phyloP scores from a whole-genome alignment of 2,888 invertebrate genomes.

The Reticulitermes lucifugus region DNA sequence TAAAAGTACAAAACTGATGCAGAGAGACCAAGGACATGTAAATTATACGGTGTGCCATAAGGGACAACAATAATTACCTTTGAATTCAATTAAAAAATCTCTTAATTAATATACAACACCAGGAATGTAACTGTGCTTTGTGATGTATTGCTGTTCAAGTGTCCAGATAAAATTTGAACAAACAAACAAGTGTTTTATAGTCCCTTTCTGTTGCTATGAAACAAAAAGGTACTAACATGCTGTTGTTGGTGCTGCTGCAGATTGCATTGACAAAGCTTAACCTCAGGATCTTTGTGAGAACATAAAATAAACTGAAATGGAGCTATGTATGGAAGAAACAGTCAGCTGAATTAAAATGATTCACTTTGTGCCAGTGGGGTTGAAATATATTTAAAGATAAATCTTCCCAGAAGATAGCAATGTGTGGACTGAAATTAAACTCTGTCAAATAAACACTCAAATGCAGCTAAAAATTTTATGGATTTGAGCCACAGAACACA shows the following conservation, averaged over 20 bases:
- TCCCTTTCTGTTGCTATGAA: background rate
- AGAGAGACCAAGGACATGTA: no score
- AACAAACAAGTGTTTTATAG: constrained; percentile 29
- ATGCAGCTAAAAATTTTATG: background rate
- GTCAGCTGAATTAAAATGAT: background rate
- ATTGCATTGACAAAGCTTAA: background rate
- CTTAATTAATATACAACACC: background rate
- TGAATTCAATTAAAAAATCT: background rate
- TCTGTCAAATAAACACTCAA: background rate
- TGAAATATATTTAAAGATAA: background rate
- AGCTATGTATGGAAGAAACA: background rate
- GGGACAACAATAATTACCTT: no score
- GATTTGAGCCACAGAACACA: background rate
- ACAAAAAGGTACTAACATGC: background rate
- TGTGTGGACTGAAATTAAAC: background rate
- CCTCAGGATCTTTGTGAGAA: background rate
- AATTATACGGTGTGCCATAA: no score
- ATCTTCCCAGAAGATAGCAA: background rate
- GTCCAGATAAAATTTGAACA: constrained; percentile 17
- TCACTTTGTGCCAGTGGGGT: background rate
- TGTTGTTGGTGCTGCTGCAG: background rate
- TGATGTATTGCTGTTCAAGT: constrained; percentile 35
- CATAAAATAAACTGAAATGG: background rate
- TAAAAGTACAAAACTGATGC: no score
- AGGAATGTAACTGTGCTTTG: constrained; percentile 34